Evolutionary conservation across 2,888 invertebrate genomes (phyloP).

Genomic region (Hedychridium roseum): DNA sequence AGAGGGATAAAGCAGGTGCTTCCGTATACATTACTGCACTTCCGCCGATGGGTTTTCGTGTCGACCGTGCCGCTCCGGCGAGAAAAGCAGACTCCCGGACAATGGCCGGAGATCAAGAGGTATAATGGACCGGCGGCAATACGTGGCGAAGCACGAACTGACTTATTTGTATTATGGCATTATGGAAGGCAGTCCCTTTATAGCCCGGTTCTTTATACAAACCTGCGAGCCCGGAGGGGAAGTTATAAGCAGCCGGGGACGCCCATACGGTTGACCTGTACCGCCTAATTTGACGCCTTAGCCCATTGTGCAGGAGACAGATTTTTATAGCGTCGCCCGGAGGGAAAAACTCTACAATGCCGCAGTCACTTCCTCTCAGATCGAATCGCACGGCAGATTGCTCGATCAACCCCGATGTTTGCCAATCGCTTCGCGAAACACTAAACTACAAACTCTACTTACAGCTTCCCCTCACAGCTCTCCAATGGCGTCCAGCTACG

Average conservation of each 20-base stretch:
- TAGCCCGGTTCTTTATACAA: slow-evolving; percentile 29
- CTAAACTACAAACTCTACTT: too few species aligned
- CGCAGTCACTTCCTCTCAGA: slow-evolving; percentile 20
- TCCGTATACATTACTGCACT: too few species aligned
- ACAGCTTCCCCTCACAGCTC: too few species aligned
- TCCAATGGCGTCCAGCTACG: too few species aligned
- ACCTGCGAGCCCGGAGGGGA: neutral
- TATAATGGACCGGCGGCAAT: slow-evolving; percentile 44
- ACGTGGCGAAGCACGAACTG: slow-evolving; percentile 23
- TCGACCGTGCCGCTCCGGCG: too few species aligned
- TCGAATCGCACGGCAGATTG: slow-evolving; percentile 15
- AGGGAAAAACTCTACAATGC: slow-evolving; percentile 10
- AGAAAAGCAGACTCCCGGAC: slow-evolving; percentile 40
- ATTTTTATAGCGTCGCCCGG: slow-evolving; percentile 17
- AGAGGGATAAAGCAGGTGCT: too few species aligned
- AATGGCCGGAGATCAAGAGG: slow-evolving; percentile 48
- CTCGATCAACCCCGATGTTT: too few species aligned
- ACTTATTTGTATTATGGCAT: slow-evolving; percentile 46
- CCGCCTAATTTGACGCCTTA: slow-evolving; percentile 53
- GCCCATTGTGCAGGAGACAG: slow-evolving; percentile 34
- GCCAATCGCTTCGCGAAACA: too few species aligned
- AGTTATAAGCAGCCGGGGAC: slow-evolving; percentile 37
- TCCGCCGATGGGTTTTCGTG: too few species aligned
- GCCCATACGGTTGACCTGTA: slow-evolving; percentile 56
- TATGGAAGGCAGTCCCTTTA: slow-evolving; percentile 35